These are phyloP conservation scores for Nudaria mundana DNA, from an alignment of 2,888 invertebrate genomes.

Conservation along the genomic window DNA sequence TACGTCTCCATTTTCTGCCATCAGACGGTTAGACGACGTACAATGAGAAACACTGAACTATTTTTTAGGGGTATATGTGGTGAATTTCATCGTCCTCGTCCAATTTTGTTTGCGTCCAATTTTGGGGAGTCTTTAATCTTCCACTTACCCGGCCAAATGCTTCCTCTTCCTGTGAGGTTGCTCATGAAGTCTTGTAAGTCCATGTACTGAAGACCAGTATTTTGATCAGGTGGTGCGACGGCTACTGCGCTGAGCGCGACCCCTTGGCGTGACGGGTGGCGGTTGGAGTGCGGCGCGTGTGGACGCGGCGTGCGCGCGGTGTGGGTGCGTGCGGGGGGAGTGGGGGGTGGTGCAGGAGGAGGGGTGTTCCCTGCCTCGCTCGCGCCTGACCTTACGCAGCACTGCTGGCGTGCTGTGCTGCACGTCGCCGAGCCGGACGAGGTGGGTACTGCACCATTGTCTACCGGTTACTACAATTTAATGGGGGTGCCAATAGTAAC, in stretches of 20 bases:
- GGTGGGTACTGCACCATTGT: constrained; percentile 15
- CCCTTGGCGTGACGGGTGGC: constrained; percentile 56
- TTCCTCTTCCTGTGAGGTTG: no score
- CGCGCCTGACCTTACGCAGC: constrained; percentile 55
- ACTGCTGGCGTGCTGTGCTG: constrained; percentile 66
- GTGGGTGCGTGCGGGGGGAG: constrained; percentile 43
- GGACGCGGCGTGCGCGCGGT: constrained; percentile 58
- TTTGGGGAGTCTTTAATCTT: no score
- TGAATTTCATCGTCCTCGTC: no score
- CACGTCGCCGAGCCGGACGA: constrained; percentile 61
- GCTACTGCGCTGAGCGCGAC: constrained; percentile 58
- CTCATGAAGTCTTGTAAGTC: no score
- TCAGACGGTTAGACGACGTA: no score
- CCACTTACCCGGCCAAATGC: no score
- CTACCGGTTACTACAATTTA: neutral
- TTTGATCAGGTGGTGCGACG: constrained; percentile 60
- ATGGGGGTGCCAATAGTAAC: no score
- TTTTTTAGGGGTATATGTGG: no score
- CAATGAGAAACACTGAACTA: no score
- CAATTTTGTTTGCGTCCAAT: no score
- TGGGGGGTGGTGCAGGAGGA: constrained; percentile 13
- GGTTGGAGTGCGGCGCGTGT: constrained; percentile 69
- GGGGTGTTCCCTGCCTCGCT: constrained; percentile 45
- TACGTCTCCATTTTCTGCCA: no score
- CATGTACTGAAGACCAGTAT: no score